Conservation (phyloP, 2,888 invertebrate species). For the Xestia ashworthii region DNA sequence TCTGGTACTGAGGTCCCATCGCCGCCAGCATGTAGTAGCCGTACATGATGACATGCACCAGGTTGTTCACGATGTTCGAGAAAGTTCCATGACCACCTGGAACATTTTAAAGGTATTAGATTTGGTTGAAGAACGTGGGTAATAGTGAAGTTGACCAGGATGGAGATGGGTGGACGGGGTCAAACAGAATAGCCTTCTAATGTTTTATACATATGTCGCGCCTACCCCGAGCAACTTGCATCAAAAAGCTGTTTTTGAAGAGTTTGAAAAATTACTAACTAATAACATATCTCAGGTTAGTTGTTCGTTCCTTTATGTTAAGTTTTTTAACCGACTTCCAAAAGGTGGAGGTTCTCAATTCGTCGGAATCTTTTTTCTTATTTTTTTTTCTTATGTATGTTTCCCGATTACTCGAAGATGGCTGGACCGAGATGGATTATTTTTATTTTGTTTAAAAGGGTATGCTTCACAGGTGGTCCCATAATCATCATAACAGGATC, state of each 20-base stretch:
- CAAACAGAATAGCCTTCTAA: background rate
- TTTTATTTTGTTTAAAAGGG: too few relatives aligned
- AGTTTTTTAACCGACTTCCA: too few relatives aligned
- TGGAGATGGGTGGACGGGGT: background rate
- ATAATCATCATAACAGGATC: too few relatives aligned
- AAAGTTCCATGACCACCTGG: constrained; percentile 97
- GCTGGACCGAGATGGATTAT: too few relatives aligned
- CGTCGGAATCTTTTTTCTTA: too few relatives aligned
- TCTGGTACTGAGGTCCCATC: constrained; percentile 96
- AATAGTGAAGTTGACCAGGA: background rate
- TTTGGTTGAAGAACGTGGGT: background rate
- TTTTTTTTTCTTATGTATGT: too few relatives aligned
- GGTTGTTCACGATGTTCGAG: constrained; percentile 96
- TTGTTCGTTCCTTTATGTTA: background rate
- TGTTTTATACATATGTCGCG: background rate
- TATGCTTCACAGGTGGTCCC: too few relatives aligned
- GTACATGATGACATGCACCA: constrained; percentile 97
- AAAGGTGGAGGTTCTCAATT: too few relatives aligned
- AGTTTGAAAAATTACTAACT: background rate
- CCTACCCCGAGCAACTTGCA: background rate
- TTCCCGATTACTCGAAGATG: too few relatives aligned
- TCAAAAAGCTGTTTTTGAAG: background rate
- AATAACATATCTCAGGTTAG: background rate
- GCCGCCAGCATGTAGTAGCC: constrained; percentile 96
- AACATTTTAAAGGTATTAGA: constrained; percentile 49